Conservation (phyloP, 53 echinoderm and acorn worm genomes). For the Luidia sarsii region DNA sequence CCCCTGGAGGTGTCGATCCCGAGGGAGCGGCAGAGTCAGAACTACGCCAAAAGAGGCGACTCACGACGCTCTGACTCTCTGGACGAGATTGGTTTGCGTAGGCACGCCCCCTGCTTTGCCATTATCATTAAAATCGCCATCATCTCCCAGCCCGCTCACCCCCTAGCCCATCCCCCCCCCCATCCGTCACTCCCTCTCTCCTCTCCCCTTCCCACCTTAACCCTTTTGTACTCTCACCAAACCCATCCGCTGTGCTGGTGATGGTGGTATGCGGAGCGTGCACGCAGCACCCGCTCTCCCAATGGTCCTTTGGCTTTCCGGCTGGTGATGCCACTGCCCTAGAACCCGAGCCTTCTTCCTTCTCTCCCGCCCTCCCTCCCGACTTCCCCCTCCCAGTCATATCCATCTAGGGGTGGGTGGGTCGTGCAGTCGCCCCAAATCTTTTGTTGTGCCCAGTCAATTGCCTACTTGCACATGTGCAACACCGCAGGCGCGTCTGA, state of each 20-base stretch:
- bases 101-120: conserved; percentile 13
- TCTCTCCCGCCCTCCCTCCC: not conserved
- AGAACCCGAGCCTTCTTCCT: too few relatives aligned
- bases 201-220: too few relatives aligned
- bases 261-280: not conserved
- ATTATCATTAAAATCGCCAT: too few relatives aligned
- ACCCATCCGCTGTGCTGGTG: not conserved
- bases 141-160: too few relatives aligned
- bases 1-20: conserved; percentile 8
- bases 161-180: too few relatives aligned
- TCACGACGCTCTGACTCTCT: conserved; percentile 33
- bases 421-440: not conserved
- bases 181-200: too few relatives aligned
- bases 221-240: too few relatives aligned
- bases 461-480: too few relatives aligned
- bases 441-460: conserved; percentile 53
- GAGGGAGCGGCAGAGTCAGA: not conserved
- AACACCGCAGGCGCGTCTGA: too few relatives aligned
- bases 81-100: conserved; percentile 43
- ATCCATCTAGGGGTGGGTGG: too few relatives aligned
- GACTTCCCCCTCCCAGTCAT: too few relatives aligned
- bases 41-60: conserved; percentile 23
- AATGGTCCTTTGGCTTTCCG: conserved; percentile 25
- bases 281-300: conserved; percentile 16
- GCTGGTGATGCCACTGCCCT: conserved; percentile 48